Conservation (phyloP, 2,113 vertebrate species). For the Muntiacus reevesi region DNA sequence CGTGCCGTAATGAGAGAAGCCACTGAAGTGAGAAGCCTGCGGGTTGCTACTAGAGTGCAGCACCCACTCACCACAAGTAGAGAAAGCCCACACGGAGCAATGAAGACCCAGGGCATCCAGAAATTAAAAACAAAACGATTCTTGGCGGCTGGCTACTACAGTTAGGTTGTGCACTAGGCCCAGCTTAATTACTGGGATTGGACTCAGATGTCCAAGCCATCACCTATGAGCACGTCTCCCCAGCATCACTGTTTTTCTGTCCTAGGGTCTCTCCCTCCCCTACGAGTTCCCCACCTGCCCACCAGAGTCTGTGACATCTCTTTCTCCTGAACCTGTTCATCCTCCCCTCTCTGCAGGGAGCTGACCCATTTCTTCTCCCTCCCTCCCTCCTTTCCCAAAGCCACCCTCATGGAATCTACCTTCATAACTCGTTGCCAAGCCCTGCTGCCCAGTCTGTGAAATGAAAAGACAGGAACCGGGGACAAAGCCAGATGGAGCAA, state of each 20-base stretch:
- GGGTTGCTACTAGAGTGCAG: neutral
- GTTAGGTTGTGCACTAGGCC: neutral
- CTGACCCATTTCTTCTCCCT: neutral
- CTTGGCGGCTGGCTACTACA: neutral
- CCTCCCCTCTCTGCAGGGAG: neutral
- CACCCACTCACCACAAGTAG: neutral
- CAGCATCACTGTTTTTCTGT: neutral
- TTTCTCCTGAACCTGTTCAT: neutral
- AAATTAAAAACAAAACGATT: neutral
- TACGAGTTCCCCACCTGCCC: neutral
- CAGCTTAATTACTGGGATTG: neutral
- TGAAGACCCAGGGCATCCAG: neutral
- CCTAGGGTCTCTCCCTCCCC: neutral
- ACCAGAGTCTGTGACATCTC: neutral
- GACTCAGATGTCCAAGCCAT: neutral
- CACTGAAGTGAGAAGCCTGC: neutral
- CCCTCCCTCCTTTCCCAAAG: neutral
- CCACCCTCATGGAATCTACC: neutral
- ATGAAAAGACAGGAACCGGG: constrained; percentile 1
- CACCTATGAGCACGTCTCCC: neutral
- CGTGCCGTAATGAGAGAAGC: neutral
- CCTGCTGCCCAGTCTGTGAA: constrained; percentile 23
- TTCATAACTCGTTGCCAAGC: constrained; percentile 47
- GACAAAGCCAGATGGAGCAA: constrained; percentile 60
- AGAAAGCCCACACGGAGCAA: neutral